phyloP scores from a whole-genome alignment of 2,797 vertebrate species.

The Molossus molossus region DNA sequence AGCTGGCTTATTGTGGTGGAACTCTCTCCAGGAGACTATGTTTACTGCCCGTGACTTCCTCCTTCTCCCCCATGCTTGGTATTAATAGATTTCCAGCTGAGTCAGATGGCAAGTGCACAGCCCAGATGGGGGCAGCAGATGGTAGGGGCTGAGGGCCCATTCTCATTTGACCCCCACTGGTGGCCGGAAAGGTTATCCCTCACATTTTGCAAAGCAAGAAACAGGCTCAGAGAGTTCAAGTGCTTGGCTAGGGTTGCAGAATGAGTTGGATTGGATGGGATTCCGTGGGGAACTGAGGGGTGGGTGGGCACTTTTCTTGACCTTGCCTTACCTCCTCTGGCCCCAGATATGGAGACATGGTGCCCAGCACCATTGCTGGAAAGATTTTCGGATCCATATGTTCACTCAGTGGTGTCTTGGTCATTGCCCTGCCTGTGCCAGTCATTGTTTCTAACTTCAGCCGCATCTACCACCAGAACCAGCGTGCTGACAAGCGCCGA shows the following conservation, averaged over 20 bases:
- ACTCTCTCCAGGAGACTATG: neutral
- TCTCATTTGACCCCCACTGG: conserved; percentile 51
- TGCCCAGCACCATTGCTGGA: conserved; percentile 95
- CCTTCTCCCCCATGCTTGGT: conserved; percentile 35
- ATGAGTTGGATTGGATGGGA: neutral
- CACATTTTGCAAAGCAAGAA: conserved; percentile 65
- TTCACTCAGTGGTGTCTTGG: conserved; percentile 95
- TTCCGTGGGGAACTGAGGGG: neutral
- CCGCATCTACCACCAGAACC: conserved; percentile 97
- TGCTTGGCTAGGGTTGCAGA: neutral
- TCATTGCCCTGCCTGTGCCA: conserved; percentile 95
- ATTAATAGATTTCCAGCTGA: conserved; percentile 71
- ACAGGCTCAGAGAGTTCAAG: conserved; percentile 37
- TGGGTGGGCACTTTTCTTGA: conserved; percentile 56
- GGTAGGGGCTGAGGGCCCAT: neutral
- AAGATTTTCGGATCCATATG: conserved; percentile 97
- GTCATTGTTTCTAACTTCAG: conserved; percentile 97
- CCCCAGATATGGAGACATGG: conserved; percentile 95
- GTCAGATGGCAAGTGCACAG: neutral
- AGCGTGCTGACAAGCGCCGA: conserved; percentile 92
- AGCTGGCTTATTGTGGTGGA: neutral
- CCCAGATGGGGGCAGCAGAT: conserved; percentile 51
- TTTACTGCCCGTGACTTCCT: conserved; percentile 67
- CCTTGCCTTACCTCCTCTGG: conserved; percentile 25
- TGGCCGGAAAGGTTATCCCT: conserved; percentile 33